phyloP scores from a whole-genome alignment of 2,888 invertebrate species.

The Noctua janthe region DNA sequence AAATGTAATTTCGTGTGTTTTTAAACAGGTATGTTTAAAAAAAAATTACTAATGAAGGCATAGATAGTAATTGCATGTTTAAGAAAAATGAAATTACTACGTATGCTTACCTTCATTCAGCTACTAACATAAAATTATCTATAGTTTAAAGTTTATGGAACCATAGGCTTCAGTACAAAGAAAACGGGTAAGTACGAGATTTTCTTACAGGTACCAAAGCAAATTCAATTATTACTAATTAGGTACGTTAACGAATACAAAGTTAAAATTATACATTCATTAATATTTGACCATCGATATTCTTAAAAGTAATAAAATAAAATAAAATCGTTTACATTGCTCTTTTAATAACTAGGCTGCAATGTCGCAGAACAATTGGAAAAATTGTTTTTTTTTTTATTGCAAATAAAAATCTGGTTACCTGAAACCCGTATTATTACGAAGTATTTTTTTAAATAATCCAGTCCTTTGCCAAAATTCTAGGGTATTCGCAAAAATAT shows the following conservation, averaged over 20 bases:
- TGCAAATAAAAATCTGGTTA: background rate
- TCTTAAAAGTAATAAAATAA: background rate
- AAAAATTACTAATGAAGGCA: background rate
- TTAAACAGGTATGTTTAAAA: constrained; percentile 8
- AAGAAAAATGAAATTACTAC: background rate
- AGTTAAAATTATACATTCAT: background rate
- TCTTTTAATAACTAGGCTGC: background rate
- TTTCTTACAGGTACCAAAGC: background rate
- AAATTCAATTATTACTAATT: background rate
- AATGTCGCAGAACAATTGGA: background rate
- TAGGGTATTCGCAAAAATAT: background rate
- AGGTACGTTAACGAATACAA: background rate
- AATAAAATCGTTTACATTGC: background rate
- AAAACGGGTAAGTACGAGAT: background rate
- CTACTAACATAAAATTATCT: background rate
- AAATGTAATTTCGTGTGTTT: constrained; percentile 39
- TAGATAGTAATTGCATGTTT: background rate
- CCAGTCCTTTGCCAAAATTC: background rate
- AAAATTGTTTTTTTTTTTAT: too few relatives aligned
- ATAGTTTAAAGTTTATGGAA: background rate
- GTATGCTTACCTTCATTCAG: background rate
- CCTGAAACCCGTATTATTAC: background rate
- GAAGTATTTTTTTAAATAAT: background rate
- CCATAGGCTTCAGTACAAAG: background rate
- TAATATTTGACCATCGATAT: background rate